Evolutionary conservation across 2,888 invertebrate genomes (phyloP).

Genomic region (Bibio marci): DNA sequence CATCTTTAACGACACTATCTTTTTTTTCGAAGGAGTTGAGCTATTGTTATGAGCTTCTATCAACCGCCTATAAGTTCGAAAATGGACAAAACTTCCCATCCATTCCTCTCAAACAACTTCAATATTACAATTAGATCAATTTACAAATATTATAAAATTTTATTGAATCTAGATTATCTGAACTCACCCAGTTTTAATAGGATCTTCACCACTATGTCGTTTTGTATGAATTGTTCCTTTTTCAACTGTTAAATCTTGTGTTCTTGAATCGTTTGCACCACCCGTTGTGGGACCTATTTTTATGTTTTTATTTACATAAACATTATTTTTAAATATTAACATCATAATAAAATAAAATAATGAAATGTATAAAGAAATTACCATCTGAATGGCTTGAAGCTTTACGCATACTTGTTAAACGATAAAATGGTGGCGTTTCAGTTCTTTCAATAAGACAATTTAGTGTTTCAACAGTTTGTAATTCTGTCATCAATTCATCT

Average conservation of each 20-base stretch:
- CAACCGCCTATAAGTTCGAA: no score
- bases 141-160: no score
- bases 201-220: conserved; percentile 79
- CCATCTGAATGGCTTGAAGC: conserved; percentile 69
- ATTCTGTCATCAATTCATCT: conserved; percentile 93
- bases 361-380: conserved; percentile 8
- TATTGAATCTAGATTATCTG: no score
- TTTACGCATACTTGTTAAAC: conserved; percentile 81
- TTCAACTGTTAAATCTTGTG: conserved; percentile 44
- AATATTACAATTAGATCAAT: no score
- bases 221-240: conserved; percentile 96
- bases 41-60: no score
- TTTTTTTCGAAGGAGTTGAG: no score
- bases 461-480: conserved; percentile 91
- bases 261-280: conserved; percentile 28
- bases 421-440: conserved; percentile 95
- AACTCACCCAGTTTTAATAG: conserved; percentile 60
- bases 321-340: not conserved
- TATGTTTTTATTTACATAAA: not conserved
- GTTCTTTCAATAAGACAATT: conserved; percentile 93
- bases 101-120: no score
- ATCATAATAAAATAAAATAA: not conserved
- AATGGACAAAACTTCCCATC: no score
- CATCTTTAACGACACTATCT: no score
- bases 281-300: conserved; percentile 22